These are phyloP conservation scores for Trypoxylus dichotomus DNA, from an alignment of 1,140 invertebrate genomes.

Conservation along the genomic window DNA sequence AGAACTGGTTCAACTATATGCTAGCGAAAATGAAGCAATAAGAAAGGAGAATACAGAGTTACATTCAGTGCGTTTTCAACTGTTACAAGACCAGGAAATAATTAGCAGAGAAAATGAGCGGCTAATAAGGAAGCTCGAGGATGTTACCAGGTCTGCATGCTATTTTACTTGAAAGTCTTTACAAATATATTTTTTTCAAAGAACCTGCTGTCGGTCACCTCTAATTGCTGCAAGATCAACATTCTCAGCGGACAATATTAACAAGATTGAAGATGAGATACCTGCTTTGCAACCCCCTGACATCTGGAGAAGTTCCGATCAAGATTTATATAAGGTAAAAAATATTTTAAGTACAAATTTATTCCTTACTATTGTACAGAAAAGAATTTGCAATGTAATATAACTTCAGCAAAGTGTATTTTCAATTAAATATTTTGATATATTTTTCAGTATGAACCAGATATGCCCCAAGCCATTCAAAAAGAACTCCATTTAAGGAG, in stretches of 20 bases:
- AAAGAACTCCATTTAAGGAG: background rate
- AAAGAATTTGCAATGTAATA: too few species aligned
- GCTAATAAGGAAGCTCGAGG: conserved; percentile 82
- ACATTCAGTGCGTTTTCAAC: conserved; percentile 74
- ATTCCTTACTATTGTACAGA: too few species aligned
- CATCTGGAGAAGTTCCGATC: conserved; percentile 11
- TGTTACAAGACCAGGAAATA: conserved; percentile 85
- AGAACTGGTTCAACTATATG: conserved; percentile 75
- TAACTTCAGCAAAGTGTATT: too few species aligned
- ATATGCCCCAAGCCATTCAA: background rate
- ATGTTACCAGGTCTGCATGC: conserved; percentile 59
- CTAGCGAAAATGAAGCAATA: conserved; percentile 84
- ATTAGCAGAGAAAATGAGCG: conserved; percentile 89
- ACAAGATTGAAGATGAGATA: conserved; percentile 34
- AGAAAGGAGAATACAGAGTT: conserved; percentile 85
- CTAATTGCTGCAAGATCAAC: conserved; percentile 74
- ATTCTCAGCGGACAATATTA: conserved; percentile 63
- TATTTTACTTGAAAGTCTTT: background rate
- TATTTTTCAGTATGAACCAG: background rate
- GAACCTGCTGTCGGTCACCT: conserved; percentile 76
- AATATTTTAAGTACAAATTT: background rate
- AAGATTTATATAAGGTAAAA: background rate
- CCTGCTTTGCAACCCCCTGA: background rate
- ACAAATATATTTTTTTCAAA: conserved; percentile 49
- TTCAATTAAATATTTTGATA: background rate